Conservation (phyloP, 2,888 invertebrate species). For the Trisateles emortualis region DNA sequence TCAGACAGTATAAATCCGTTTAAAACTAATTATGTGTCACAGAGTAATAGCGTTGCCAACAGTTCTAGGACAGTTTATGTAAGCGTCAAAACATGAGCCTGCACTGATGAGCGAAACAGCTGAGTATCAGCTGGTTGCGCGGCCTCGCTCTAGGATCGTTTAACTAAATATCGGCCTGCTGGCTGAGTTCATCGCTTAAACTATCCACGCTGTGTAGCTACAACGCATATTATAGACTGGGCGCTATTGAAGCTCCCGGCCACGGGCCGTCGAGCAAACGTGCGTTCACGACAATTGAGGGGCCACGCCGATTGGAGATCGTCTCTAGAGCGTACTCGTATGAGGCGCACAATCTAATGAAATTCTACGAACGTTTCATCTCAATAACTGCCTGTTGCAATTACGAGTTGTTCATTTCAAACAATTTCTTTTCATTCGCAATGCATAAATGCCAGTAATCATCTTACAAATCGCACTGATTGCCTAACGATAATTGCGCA, state of each 20-base stretch:
- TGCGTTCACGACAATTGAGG: constrained; percentile 68
- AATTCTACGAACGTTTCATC: constrained; percentile 54
- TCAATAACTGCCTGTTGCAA: constrained; percentile 44
- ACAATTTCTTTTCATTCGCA: constrained; percentile 37
- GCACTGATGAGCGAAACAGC: constrained; percentile 75
- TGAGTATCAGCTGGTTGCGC: constrained; percentile 68
- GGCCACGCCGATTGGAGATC: constrained; percentile 66
- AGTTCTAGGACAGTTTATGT: constrained; percentile 42
- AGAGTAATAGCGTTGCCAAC: constrained; percentile 61
- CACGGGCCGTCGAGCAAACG: constrained; percentile 54
- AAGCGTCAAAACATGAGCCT: constrained; percentile 58
- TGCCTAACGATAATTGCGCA: constrained; percentile 14
- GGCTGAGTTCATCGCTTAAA: constrained; percentile 77
- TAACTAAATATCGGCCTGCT: constrained; percentile 59
- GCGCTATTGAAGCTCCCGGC: constrained; percentile 60
- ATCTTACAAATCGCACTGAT: constrained; percentile 24
- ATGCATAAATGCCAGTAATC: constrained; percentile 23
- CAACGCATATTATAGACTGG: constrained; percentile 46
- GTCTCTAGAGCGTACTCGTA: constrained; percentile 51
- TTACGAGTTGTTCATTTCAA: constrained; percentile 29
- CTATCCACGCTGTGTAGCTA: constrained; percentile 53
- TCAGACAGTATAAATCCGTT: constrained; percentile 29
- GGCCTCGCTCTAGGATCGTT: constrained; percentile 53
- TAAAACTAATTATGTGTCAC: constrained; percentile 32
- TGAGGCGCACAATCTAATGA: constrained; percentile 59